Conservation (phyloP, 2,797 vertebrate species). For the Anas georgica region DNA sequence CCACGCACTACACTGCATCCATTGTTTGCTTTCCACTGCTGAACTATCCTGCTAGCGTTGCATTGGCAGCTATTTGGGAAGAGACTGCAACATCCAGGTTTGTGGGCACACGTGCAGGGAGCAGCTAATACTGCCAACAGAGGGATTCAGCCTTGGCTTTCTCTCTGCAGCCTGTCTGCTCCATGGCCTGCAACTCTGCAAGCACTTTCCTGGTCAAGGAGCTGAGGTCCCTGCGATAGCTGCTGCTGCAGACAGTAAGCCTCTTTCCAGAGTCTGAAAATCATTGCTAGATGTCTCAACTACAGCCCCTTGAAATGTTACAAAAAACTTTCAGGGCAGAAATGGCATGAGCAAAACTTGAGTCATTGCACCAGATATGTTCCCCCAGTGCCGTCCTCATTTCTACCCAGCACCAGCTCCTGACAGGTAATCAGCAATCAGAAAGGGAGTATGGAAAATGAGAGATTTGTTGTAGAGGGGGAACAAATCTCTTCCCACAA, state of each 20-base stretch:
- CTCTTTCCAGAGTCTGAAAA: background rate
- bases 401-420: background rate
- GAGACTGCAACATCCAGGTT: background rate
- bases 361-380: background rate
- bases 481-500: background rate
- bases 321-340: background rate
- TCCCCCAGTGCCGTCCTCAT: background rate
- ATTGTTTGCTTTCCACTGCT: background rate
- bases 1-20: background rate
- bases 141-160: background rate
- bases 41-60: background rate
- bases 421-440: background rate
- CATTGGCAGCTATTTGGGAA: background rate
- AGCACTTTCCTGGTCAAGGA: background rate
- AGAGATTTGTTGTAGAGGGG: background rate
- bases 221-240: fast-evolving
- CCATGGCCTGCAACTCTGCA: background rate
- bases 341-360: background rate
- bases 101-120: background rate
- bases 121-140: fast-evolving
- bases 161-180: background rate
- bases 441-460: background rate
- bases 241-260: background rate
- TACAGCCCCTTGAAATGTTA: background rate
- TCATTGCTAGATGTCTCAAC: background rate